Evolutionary conservation across 2,113 vertebrate genomes (phyloP).

Genomic region (Eulemur rufifrons): DNA sequence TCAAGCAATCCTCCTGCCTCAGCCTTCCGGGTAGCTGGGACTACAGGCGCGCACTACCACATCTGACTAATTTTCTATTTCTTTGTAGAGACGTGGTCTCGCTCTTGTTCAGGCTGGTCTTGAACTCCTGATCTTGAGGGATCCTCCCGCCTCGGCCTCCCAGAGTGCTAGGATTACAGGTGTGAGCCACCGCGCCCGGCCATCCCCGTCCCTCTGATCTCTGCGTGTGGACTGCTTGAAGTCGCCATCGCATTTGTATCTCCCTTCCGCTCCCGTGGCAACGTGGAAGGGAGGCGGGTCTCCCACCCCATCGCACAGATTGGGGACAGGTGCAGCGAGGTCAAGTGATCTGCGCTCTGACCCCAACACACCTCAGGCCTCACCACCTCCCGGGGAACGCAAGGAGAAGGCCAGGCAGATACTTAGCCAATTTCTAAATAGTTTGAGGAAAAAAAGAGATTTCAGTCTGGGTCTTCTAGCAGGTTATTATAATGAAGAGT

Average conservation of each 20-base stretch:
- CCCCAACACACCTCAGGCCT: not conserved
- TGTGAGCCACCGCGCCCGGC: too few relatives aligned
- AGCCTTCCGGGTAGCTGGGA: too few relatives aligned
- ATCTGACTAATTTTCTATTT: too few relatives aligned
- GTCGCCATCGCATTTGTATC: rapidly evolving
- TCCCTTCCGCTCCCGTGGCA: not conserved
- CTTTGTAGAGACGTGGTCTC: too few relatives aligned
- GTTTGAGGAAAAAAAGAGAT: not conserved
- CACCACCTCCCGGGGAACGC: rapidly evolving
- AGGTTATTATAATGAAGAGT: not conserved
- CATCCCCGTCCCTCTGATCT: rapidly evolving
- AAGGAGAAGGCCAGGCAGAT: not conserved
- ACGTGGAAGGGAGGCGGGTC: rapidly evolving
- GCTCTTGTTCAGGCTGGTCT: too few relatives aligned
- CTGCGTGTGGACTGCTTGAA: rapidly evolving
- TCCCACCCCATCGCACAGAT: rapidly evolving
- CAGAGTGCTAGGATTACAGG: too few relatives aligned
- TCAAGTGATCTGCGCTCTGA: rapidly evolving
- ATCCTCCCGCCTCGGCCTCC: too few relatives aligned
- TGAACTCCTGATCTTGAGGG: too few relatives aligned
- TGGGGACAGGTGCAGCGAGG: not conserved
- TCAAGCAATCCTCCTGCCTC: too few relatives aligned
- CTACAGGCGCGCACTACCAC: too few relatives aligned
- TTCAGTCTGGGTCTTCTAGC: not conserved
- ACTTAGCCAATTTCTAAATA: rapidly evolving